Conservation (phyloP, 2,888 invertebrate genomes). For the Autographa gamma region DNA sequence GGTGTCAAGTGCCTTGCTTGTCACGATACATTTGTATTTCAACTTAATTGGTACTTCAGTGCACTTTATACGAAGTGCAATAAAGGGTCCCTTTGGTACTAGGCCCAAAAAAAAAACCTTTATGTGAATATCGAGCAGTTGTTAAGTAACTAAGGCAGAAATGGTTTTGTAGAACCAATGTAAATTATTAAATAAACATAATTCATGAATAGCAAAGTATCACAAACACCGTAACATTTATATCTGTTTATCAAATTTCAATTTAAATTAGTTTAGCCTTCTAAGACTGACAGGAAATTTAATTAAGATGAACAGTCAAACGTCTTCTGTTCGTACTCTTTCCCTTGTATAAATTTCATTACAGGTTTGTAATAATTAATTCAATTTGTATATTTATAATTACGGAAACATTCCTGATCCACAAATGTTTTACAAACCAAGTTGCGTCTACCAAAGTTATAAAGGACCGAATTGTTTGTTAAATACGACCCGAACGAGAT, state of each 20-base stretch:
- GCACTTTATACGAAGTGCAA: not conserved
- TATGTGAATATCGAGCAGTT: too few species aligned
- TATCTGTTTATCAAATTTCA: conserved; percentile 3
- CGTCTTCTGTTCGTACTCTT: conserved; percentile 4
- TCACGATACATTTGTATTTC: not conserved
- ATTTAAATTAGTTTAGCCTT: conserved; percentile 1
- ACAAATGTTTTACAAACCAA: not conserved
- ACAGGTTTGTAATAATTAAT: conserved; percentile 4
- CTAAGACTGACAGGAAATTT: conserved; percentile 4
- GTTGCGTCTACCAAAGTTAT: conserved; percentile 23
- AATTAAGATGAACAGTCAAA: conserved; percentile 4
- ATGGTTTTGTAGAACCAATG: too few species aligned
- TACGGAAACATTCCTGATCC: not conserved
- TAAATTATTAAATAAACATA: not conserved
- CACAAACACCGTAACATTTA: conserved; percentile 1
- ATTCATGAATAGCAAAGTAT: not conserved
- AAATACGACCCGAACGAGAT: conserved; percentile 44
- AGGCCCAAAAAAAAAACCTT: too few species aligned
- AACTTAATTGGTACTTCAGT: not conserved
- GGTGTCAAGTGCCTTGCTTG: conserved; percentile 14
- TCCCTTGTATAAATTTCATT: conserved; percentile 6
- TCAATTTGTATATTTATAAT: not conserved
- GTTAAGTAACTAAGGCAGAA: too few species aligned
- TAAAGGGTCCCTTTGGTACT: not conserved
- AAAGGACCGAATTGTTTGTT: conserved; percentile 42